These are phyloP conservation scores for Notodromas monacha DNA, from an alignment of 2,888 invertebrate species.

Conservation along the genomic window DNA sequence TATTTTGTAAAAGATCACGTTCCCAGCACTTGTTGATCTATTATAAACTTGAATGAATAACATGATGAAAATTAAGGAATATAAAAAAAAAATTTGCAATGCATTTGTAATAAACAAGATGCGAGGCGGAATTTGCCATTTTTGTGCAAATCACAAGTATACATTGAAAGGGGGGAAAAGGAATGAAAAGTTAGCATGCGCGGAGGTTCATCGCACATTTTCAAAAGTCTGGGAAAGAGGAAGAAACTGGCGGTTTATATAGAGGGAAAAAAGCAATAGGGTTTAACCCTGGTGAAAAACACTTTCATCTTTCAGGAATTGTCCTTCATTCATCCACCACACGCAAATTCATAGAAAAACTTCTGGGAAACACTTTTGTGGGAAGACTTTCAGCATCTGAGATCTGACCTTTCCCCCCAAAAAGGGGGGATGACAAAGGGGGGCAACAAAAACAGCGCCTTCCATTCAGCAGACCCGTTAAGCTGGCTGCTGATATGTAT, in stretches of 20 bases:
- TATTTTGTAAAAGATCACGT: too few species aligned
- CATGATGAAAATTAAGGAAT: too few species aligned
- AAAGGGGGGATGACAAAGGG: neutral
- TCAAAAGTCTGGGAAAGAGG: neutral
- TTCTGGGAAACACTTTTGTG: too few species aligned
- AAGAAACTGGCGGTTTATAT: neutral
- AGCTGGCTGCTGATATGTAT: too few species aligned
- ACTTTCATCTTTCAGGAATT: slow-evolving; percentile 2
- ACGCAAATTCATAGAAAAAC: slow-evolving; percentile 1
- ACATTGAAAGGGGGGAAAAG: neutral
- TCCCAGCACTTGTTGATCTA: too few species aligned
- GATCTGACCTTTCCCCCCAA: slow-evolving; percentile 1
- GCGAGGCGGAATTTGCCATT: too few species aligned
- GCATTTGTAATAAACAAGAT: too few species aligned
- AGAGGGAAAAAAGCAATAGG: neutral
- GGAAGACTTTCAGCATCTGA: slow-evolving; percentile 4
- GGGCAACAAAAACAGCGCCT: slow-evolving; percentile 1
- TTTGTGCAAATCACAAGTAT: too few species aligned
- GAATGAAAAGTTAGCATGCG: neutral
- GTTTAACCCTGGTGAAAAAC: neutral
- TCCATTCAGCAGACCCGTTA: slow-evolving; percentile 4
- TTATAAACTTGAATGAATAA: too few species aligned
- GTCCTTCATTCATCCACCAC: slow-evolving; percentile 1
- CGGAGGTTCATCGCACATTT: neutral
- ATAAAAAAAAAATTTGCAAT: too few species aligned